Percentiles rank a stretch among this genome's conserved stretches.
Evolutionary conservation across 2,113 vertebrate species (phyloP).

Genomic region (Cyprinodon variegatus): DNA sequence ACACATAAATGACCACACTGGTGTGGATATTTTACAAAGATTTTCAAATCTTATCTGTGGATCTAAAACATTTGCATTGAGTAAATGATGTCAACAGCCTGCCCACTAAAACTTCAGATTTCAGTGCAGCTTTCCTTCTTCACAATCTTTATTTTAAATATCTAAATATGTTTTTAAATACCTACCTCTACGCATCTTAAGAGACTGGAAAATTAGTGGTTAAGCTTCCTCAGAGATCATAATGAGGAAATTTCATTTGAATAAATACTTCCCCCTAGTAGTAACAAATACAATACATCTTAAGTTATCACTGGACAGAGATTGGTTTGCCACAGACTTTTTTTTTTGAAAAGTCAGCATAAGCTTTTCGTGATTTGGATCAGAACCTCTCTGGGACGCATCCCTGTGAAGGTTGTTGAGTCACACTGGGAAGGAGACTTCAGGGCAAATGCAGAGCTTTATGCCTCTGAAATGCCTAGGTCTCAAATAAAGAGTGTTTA

Average conservation of each 20-base stretch:
- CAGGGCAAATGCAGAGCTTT: no score
- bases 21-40: background rate
- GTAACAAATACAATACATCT: background rate
- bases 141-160: no score
- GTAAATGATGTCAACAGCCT: background rate
- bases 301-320: background rate
- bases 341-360: background rate
- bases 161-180: no score
- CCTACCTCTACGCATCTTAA: background rate
- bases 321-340: background rate
- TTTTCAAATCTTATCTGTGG: background rate
- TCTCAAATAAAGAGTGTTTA: no score
- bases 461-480: no score
- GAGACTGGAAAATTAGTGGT: background rate
- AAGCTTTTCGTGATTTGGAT: background rate
- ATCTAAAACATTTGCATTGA: background rate
- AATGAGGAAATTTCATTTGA: background rate
- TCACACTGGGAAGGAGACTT: background rate
- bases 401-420: no score
- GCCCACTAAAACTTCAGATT: no score
- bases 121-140: no score
- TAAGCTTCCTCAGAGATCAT: background rate
- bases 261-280: background rate
- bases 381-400: background rate
- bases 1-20: background rate